These are phyloP conservation scores for Acanthornis magna DNA, from an alignment of 2,797 vertebrate species.

Conservation along the genomic window DNA sequence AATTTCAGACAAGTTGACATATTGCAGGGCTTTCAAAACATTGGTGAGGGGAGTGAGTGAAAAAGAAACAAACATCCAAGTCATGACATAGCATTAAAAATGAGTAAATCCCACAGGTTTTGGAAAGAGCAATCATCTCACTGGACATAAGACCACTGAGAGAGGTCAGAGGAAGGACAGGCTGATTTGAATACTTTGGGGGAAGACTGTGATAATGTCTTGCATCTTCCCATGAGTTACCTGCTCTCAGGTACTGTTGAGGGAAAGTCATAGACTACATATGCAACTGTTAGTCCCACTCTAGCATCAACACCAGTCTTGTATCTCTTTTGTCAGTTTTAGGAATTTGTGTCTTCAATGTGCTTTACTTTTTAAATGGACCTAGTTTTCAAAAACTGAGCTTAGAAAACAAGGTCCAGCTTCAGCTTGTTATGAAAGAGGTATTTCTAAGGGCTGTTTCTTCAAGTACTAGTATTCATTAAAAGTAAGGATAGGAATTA, in stretches of 20 bases:
- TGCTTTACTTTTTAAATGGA: background rate
- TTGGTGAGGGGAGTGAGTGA: background rate
- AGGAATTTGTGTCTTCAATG: background rate
- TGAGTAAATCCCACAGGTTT: background rate
- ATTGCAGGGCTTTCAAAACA: background rate
- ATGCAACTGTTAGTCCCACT: background rate
- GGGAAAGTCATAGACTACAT: background rate
- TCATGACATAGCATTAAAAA: background rate
- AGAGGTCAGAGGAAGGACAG: background rate
- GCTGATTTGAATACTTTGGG: background rate
- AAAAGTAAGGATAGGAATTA: background rate
- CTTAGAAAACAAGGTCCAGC: background rate
- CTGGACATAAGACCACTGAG: background rate
- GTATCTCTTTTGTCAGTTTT: background rate
- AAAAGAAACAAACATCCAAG: background rate
- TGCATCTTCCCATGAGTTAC: background rate
- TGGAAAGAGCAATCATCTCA: background rate
- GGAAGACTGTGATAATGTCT: background rate
- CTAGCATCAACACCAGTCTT: background rate
- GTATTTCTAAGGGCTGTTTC: background rate
- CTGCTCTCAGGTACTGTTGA: background rate
- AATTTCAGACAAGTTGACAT: background rate
- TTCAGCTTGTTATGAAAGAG: background rate
- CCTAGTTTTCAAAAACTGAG: background rate
- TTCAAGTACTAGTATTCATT: background rate